Percentiles rank a stretch among this genome's conserved stretches.
Evolutionary conservation across 23 tunicate species (phyloP).

Genomic region (Phallusia fumigata): DNA sequence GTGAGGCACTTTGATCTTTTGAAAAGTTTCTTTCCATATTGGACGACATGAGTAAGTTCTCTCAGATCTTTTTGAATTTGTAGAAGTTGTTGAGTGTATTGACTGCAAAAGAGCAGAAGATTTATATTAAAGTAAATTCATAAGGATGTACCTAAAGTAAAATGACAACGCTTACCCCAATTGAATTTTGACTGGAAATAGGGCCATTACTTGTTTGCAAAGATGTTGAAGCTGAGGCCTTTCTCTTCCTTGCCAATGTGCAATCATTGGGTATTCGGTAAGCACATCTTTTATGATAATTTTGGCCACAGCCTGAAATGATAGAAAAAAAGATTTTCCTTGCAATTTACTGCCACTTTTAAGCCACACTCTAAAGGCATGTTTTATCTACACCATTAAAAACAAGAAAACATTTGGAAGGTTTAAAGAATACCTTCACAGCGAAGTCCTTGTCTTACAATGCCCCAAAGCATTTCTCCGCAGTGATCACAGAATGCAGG

Average conservation of each 20-base stretch:
- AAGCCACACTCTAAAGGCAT: no score
- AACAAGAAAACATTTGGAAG: neutral
- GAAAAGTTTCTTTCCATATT: slow-evolving; percentile 56
- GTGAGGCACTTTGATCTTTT: slow-evolving; percentile 88
- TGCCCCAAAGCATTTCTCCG: slow-evolving; percentile 98
- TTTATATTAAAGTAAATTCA: neutral
- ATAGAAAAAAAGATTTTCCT: no score
- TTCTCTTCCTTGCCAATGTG: slow-evolving; percentile 74
- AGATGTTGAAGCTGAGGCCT: slow-evolving; percentile 43
- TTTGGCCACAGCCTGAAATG: slow-evolving; percentile 90
- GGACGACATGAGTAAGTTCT: slow-evolving; percentile 75
- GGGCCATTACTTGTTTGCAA: slow-evolving; percentile 32
- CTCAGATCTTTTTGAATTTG: slow-evolving; percentile 7
- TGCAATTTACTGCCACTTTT: no score
- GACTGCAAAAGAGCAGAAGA: neutral
- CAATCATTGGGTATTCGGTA: slow-evolving; percentile 98
- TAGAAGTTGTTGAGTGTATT: slow-evolving; percentile 1
- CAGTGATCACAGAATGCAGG: slow-evolving; percentile 99
- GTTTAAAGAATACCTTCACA: slow-evolving; percentile 70
- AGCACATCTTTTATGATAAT: slow-evolving; percentile 97
- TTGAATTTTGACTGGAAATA: slow-evolving; percentile 41
- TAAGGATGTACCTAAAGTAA: neutral
- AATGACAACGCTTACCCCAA: neutral
- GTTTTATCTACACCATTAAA: no score
- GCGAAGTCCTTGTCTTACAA: slow-evolving; percentile 92